Evolutionary conservation across 1,140 invertebrate genomes (phyloP).

Genomic region (Mya arenaria): DNA sequence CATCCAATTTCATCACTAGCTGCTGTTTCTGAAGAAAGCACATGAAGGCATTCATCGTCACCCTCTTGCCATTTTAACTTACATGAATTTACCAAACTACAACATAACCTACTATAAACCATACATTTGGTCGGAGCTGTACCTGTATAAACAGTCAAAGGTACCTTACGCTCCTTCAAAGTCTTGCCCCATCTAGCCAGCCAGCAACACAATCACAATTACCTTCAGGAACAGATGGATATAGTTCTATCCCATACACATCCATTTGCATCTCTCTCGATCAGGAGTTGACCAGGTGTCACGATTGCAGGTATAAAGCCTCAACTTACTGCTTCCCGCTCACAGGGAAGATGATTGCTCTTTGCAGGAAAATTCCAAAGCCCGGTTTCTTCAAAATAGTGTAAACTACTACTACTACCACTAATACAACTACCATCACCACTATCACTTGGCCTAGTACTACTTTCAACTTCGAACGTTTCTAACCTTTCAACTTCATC

Average conservation of each 20-base stretch:
- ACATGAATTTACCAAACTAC: conserved; percentile 5
- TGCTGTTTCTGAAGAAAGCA: conserved; percentile 29
- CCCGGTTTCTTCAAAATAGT: conserved; percentile 27
- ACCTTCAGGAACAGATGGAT: conserved; percentile 19
- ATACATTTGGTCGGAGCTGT: conserved; percentile 21
- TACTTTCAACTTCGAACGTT: not conserved
- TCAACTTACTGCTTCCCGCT: not conserved
- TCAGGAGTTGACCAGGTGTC: not conserved
- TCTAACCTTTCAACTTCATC: not conserved
- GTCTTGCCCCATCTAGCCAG: conserved; percentile 6
- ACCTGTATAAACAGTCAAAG: conserved; percentile 14
- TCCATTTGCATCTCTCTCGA: not conserved
- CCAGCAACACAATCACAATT: conserved; percentile 17
- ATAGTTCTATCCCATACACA: conserved; percentile 29
- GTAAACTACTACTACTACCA: not conserved
- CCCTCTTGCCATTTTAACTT: conserved; percentile 54
- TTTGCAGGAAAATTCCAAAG: conserved; percentile 24
- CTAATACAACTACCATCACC: not conserved
- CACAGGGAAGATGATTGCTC: not conserved
- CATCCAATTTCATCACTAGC: conserved; percentile 59
- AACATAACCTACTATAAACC: conserved; percentile 27
- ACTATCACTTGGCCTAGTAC: not conserved
- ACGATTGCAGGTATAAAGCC: not conserved
- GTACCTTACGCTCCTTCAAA: not conserved
- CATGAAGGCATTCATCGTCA: conserved; percentile 30